Conservation (phyloP, 2,888 invertebrate species). For the Leistus spinibarbis region DNA sequence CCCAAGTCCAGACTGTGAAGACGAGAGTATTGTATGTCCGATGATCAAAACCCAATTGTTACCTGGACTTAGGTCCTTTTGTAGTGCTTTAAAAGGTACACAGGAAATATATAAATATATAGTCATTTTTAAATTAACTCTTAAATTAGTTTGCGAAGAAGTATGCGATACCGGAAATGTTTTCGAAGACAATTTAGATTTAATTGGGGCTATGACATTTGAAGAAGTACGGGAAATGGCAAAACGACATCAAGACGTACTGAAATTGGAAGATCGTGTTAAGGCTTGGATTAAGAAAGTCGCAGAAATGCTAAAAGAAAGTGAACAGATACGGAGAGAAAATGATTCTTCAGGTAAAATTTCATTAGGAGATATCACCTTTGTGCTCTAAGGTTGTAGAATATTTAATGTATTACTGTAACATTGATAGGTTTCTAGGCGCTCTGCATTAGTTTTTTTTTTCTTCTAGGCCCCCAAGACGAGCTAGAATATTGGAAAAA, state of each 20-base stretch:
- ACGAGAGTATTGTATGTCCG: slow-evolving; percentile 77
- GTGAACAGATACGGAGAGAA: slow-evolving; percentile 89
- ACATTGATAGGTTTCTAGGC: not conserved
- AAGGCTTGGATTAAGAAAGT: slow-evolving; percentile 80
- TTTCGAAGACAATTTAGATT: slow-evolving; percentile 73
- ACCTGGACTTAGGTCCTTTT: slow-evolving; percentile 83
- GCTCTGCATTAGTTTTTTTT: too few species aligned
- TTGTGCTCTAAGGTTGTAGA: too few species aligned
- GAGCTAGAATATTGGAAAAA: slow-evolving; percentile 97
- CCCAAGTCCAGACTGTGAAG: slow-evolving; percentile 79
- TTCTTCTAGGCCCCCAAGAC: slow-evolving; percentile 91
- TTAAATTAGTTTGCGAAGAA: slow-evolving; percentile 83
- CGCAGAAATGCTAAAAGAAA: slow-evolving; percentile 85
- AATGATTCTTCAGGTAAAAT: slow-evolving; percentile 74
- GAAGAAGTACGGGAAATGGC: slow-evolving; percentile 74
- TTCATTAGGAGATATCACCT: not conserved
- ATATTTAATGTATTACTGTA: not conserved
- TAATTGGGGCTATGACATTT: slow-evolving; percentile 66
- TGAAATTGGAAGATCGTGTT: slow-evolving; percentile 74
- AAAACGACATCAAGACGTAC: slow-evolving; percentile 69
- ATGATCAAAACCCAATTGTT: slow-evolving; percentile 83
- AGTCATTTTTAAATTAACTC: not conserved
- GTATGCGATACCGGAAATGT: slow-evolving; percentile 79
- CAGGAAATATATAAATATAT: not conserved
- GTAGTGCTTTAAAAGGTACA: slow-evolving; percentile 83